Base-by-base conservation (phyloP, 2,797 vertebrate genomes). In the Antrozous pallidus region DNA sequence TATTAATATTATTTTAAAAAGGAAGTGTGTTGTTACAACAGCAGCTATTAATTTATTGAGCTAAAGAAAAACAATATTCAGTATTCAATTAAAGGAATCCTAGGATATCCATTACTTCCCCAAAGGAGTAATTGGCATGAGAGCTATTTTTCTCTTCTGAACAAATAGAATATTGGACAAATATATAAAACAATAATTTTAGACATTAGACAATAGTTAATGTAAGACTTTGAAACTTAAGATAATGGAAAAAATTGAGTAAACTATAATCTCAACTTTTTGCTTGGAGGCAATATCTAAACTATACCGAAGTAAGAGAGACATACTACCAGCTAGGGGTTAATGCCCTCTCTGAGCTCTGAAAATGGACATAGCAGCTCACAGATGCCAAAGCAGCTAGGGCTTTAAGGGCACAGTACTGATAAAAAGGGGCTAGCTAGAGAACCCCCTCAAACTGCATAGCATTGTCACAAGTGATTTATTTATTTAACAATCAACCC, bases 1-100 rank as follows among this genome's bases (percentile, higher is more conserved):
- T 47, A 40, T 22, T 24, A 13, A 42, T 42, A 51, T 42, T n/a
- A n/a, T 56, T 84, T 84, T 33, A 49, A 42, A 93, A 90, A 74
- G 14, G 22, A 65, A 42, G 84, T 65, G 5, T 63, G 7, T 51
- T 74, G 16, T 51, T 70, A 47, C 16, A 77, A 26, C 47, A 63
- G 11, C 13, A 40, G 36, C 11, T 82, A 33, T 69, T 73, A 38
- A 63, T 75, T 54, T 63, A 13, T 31, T 36, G 10, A 88, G 20
- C 71, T 73, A 8, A 40, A 54, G 33, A 22, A 54, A 78, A 36
- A 54, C n/a, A 61, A 4, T 13, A 61, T 38, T 4, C 7, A 47
- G 10, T 18, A 31, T 40, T n/a, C 28, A 51, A 65, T 54, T 28
- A 71, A 81, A 42, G 4, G 16, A 65, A 61, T 22, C 8, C 22